Evolutionary conservation across 2,888 invertebrate genomes (phyloP), one percentile per base, ranked within the genome.

Genomic region (Agrotis exclamationis): DNA sequence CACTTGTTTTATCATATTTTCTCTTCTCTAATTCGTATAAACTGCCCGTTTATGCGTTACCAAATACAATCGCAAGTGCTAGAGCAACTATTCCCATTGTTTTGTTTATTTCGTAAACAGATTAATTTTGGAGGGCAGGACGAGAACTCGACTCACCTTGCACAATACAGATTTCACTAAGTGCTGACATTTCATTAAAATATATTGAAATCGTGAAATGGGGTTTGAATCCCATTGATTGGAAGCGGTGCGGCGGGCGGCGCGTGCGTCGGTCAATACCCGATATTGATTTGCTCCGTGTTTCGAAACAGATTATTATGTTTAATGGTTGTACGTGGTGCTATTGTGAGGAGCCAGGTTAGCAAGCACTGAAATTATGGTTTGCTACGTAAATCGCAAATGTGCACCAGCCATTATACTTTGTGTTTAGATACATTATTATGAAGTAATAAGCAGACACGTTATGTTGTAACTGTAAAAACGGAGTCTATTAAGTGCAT

Each of bases 181-280:
- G 93, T 93, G 92, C 95, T 93, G 95, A 94, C 95, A 95, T 96
- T 96, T 95, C 92, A 95, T 95, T 95, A 93, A 93, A 93, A 93
- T 93, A 93, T 94, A 96, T 96, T 95, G 95, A 93, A 96, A 95
- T 96, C 96, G 96, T 95, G 96, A 95, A 96, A 93, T 92, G 91
- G 93, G 89, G 91, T 90, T 91, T 92, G 93, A 91, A 93, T 95
- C 95, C 93, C 90, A 94, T 93, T 95, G 95, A 96, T 96, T 94
- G 94, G 92, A 84, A 91, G 91, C 88, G 82, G 85, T 83, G 86
- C 79, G 87, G 80, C 72, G 47, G 73, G 63, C 73, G 86, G 92
- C 92, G 93, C 93, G 93, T 93, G 93, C 93, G 88, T 89, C 89
- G 88, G 88, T 89, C 91, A 90, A 87, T 87, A 87, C 81, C 87